Evolutionary conservation across 2,797 vertebrate genomes (phyloP).

Genomic region (Labroides dimidiatus): DNA sequence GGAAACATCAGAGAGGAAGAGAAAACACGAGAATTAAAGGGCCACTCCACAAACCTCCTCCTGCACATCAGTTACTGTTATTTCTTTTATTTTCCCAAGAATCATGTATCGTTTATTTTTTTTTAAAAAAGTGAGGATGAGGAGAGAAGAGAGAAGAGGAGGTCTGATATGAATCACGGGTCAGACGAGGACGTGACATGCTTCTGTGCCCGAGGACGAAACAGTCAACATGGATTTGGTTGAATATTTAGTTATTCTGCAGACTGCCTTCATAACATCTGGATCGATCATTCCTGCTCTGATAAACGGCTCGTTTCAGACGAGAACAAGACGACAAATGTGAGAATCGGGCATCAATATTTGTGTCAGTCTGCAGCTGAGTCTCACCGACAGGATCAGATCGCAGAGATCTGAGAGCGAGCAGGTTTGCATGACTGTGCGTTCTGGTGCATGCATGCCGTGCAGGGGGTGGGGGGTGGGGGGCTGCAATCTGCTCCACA

Average conservation of each 20-base stretch:
- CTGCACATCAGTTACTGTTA: too few species aligned
- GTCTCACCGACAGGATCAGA: slow-evolving; percentile 13
- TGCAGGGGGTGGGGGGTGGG: slow-evolving; percentile 14
- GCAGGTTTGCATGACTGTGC: slow-evolving; percentile 48
- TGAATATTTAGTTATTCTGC: slow-evolving; percentile 48
- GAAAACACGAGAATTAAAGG: not conserved
- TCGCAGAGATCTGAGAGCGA: not conserved
- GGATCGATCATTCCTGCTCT: slow-evolving; percentile 30
- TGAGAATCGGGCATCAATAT: slow-evolving; percentile 51
- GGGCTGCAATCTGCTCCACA: slow-evolving; percentile 40
- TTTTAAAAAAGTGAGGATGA: too few species aligned
- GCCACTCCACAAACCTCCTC: too few species aligned
- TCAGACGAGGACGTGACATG: slow-evolving; percentile 30
- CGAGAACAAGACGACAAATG: not conserved
- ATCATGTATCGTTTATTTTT: too few species aligned
- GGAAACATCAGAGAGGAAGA: not conserved
- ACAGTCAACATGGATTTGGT: slow-evolving; percentile 43
- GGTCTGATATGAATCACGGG: slow-evolving; percentile 6
- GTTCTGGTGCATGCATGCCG: slow-evolving; percentile 33
- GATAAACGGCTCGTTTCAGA: not conserved
- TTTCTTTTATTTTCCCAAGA: too few species aligned
- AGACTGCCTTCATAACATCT: slow-evolving; percentile 10
- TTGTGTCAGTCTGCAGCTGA: slow-evolving; percentile 19
- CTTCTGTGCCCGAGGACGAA: slow-evolving; percentile 32
- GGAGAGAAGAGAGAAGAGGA: slow-evolving; percentile 4